Conservation (phyloP, 2,888 invertebrate genomes). For the Acleris cristana region DNA sequence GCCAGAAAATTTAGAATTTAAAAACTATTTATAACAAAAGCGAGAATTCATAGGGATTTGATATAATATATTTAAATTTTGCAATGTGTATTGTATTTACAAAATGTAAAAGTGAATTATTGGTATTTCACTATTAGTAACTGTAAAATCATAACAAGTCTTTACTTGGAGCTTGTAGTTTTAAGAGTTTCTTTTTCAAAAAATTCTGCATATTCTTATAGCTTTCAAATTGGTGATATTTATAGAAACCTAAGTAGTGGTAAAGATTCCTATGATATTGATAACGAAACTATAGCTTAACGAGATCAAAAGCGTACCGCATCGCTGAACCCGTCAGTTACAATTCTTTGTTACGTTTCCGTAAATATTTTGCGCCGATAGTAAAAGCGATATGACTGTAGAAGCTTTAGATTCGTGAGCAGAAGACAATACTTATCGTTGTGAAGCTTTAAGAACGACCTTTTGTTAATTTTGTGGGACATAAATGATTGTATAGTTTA, state of each 20-base stretch:
- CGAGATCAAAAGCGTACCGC: constrained; percentile 64
- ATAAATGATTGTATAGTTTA: neutral
- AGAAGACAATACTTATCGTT: constrained; percentile 56
- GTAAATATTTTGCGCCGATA: constrained; percentile 76
- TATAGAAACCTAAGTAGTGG: too few species aligned
- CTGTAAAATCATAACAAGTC: too few species aligned
- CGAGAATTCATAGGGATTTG: neutral
- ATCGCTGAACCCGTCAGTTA: constrained; percentile 48
- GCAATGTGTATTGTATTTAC: too few species aligned
- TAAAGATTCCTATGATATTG: neutral
- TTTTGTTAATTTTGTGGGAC: constrained; percentile 9
- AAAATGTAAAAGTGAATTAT: too few species aligned
- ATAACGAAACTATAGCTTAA: constrained; percentile 52
- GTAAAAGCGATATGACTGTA: constrained; percentile 47
- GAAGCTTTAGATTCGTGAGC: constrained; percentile 59
- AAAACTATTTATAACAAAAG: neutral
- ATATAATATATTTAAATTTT: too few species aligned
- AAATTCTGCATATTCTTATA: too few species aligned
- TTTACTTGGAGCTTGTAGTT: too few species aligned
- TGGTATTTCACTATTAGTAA: too few species aligned
- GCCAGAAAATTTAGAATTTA: neutral
- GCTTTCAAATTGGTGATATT: too few species aligned
- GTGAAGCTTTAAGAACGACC: constrained; percentile 4
- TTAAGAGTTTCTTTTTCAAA: too few species aligned
- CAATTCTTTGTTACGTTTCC: constrained; percentile 58